Percentiles rank a stretch among this genome's conserved stretches.
phyloP scores from a whole-genome alignment of 2,113 vertebrate species.

The Equus quagga region DNA sequence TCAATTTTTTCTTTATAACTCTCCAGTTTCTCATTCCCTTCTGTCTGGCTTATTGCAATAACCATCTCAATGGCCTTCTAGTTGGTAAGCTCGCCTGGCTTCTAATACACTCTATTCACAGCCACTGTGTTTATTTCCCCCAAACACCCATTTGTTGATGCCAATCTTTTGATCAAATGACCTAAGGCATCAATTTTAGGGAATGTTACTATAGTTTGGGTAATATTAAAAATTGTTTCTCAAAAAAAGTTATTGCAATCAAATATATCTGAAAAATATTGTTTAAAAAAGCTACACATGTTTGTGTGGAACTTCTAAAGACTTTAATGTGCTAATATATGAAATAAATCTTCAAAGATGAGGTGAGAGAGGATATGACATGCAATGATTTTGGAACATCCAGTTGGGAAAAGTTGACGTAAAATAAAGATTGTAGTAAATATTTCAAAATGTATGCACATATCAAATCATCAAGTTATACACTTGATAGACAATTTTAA shows the following conservation, averaged over 20 bases:
- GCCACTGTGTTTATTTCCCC: neutral
- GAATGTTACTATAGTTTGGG: neutral
- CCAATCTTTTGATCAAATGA: constrained; percentile 40
- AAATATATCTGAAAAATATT: constrained; percentile 1
- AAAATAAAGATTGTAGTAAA: neutral
- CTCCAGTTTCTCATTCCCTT: neutral
- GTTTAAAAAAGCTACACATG: neutral
- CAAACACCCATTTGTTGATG: neutral
- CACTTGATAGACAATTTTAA: neutral
- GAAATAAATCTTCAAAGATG: neutral
- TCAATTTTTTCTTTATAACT: constrained; percentile 45
- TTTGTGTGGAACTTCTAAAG: neutral
- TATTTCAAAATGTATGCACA: neutral
- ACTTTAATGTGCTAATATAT: neutral
- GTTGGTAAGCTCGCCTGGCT: neutral
- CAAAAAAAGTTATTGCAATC: neutral
- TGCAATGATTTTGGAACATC: neutral
- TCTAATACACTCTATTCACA: constrained; percentile 12
- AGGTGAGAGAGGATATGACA: neutral
- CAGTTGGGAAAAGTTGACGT: neutral
- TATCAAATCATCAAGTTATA: neutral
- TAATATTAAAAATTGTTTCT: neutral
- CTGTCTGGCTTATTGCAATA: neutral
- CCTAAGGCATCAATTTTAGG: constrained; percentile 6
- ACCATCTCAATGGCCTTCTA: neutral